Percentiles rank a stretch among this genome's conserved stretches.
Conservation (phyloP, 2,113 vertebrate genomes). For the Monopterus albus region DNA sequence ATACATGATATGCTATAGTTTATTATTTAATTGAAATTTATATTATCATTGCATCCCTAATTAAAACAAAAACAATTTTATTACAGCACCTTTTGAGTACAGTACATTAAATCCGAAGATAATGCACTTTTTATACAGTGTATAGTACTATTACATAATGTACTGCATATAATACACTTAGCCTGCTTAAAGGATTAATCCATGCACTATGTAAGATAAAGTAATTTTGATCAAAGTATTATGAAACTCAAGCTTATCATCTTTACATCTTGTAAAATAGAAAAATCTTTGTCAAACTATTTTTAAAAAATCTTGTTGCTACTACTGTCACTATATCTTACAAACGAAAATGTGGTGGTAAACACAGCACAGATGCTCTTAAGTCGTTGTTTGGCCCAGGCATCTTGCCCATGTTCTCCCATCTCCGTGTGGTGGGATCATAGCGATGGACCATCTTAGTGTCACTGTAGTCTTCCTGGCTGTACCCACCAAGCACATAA, state of each 20-base stretch:
- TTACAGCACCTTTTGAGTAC: not conserved
- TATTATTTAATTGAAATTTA: no score
- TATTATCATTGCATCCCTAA: not conserved
- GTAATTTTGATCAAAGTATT: not conserved
- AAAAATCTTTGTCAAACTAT: slow-evolving; percentile 11
- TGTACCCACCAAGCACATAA: slow-evolving; percentile 83
- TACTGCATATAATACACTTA: not conserved
- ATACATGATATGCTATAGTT: no score
- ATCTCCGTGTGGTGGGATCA: slow-evolving; percentile 56
- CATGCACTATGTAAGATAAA: not conserved
- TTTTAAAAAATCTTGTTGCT: not conserved
- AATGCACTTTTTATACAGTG: no score
- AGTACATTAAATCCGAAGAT: no score
- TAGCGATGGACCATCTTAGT: slow-evolving; percentile 74
- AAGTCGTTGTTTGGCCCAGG: slow-evolving; percentile 78
- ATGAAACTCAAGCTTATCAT: not conserved
- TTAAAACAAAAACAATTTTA: not conserved
- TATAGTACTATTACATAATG: no score
- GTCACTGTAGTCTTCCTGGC: slow-evolving; percentile 74
- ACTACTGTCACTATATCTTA: slow-evolving; percentile 9
- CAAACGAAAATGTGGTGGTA: slow-evolving; percentile 69
- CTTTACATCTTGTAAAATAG: not conserved
- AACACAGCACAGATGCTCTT: slow-evolving; percentile 64
- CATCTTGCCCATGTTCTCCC: slow-evolving; percentile 81
- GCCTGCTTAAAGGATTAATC: not conserved